Percentiles rank a stretch among this genome's conserved stretches.
phyloP scores from a whole-genome alignment of 30 jellyfish, hydroid and myxozoan species.

The Pelagia noctiluca region DNA sequence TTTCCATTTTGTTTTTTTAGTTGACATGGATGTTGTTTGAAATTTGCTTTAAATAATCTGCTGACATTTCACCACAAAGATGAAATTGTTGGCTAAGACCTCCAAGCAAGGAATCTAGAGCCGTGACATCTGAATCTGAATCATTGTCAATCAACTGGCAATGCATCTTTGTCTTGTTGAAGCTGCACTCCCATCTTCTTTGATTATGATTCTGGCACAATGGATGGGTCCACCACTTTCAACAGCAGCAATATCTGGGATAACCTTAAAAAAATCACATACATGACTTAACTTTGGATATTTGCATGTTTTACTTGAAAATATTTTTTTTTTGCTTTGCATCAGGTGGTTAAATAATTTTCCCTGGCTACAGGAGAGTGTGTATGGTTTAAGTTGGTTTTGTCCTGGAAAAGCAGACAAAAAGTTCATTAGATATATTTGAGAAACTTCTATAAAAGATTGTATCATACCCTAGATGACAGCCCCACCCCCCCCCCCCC shows the following conservation, averaged over 20 bases:
- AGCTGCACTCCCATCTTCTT: no score
- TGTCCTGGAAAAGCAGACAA: conserved; percentile 6
- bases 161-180: no score
- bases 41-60: background rate
- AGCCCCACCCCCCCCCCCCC: conserved; percentile 15
- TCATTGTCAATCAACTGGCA: conserved; percentile 3
- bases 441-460: background rate
- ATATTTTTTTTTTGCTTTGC: background rate
- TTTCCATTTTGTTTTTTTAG: conserved; percentile 22
- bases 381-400: background rate
- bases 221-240: no score
- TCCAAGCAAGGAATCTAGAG: background rate
- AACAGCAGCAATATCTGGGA: no score
- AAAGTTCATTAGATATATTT: background rate
- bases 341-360: background rate
- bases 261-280: background rate
- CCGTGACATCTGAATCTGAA: background rate
- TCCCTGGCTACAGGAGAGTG: no score
- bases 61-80: conserved; percentile 9
- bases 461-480: conserved; percentile 5
- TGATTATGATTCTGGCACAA: no score
- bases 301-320: background rate
- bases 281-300: background rate
- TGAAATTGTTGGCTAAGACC: background rate
- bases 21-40: conserved; percentile 19